These are phyloP conservation scores for Eonycteris spelaea DNA, from an alignment of 2,113 vertebrate genomes.

Conservation along the genomic window DNA sequence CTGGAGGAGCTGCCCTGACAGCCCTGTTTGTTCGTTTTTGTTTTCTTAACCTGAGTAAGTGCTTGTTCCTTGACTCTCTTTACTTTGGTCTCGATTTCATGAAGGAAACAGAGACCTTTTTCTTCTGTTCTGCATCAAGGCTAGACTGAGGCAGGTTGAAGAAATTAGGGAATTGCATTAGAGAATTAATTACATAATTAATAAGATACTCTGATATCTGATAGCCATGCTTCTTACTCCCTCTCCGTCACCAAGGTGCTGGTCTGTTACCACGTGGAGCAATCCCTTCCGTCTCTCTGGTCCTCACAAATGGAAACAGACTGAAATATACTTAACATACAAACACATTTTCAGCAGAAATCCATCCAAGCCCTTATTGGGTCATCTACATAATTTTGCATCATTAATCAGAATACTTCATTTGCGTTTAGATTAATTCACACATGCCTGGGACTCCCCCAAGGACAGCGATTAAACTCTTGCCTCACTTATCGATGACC, in stretches of 20 bases:
- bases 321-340: not conserved
- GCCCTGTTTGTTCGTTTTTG: too few species aligned
- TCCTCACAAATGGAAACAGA: not conserved
- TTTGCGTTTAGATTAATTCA: conserved; percentile 25
- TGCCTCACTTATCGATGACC: not conserved
- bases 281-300: not conserved
- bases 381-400: conserved; percentile 33
- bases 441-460: not conserved
- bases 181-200: not conserved
- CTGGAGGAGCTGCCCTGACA: not conserved
- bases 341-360: not conserved
- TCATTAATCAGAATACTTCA: conserved; percentile 13
- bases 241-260: not conserved
- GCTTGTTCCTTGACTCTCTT: not conserved
- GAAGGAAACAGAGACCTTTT: not conserved
- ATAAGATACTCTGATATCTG: not conserved
- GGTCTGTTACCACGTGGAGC: too few species aligned
- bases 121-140: not conserved
- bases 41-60: not conserved
- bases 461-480: not conserved
- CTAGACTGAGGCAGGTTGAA: not conserved
- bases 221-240: not conserved
- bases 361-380: not conserved
- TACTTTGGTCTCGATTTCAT: not conserved
- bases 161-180: not conserved